Percentiles rank a stretch among this genome's conserved stretches.
Conservation (phyloP, 2,797 vertebrate species). For the Sparidentex hasta region DNA sequence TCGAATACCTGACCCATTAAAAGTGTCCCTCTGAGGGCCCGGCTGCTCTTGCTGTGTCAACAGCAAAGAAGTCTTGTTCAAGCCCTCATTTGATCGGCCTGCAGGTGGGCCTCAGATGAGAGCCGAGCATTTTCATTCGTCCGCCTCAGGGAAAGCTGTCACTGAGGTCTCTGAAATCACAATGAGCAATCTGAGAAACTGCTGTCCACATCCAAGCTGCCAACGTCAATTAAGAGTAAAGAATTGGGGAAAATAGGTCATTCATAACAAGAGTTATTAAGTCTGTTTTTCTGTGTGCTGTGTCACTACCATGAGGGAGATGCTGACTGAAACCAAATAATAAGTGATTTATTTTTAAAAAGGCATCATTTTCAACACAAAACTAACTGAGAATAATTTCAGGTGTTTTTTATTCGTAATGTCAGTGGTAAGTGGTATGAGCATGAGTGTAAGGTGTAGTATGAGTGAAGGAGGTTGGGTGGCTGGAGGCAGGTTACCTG, state of each 20-base stretch:
- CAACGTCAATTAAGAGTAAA: constrained; percentile 48
- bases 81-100: constrained; percentile 38
- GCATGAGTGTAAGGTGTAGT: too few relatives aligned
- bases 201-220: constrained; percentile 49
- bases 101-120: constrained; percentile 33
- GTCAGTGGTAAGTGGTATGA: too few relatives aligned
- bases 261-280: constrained; percentile 44
- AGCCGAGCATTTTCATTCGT: constrained; percentile 52
- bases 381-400: too few relatives aligned
- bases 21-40: constrained; percentile 40
- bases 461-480: too few relatives aligned
- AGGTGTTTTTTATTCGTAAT: too few relatives aligned
- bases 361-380: too few relatives aligned
- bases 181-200: constrained; percentile 34
- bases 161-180: constrained; percentile 41
- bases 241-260: constrained; percentile 45
- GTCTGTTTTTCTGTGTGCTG: background rate
- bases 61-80: constrained; percentile 34
- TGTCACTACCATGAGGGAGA: too few relatives aligned
- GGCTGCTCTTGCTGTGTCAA: constrained; percentile 51
- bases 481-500: too few relatives aligned
- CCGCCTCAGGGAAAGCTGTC: constrained; percentile 37
- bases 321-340: background rate
- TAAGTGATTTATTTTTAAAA: background rate
- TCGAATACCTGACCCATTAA: constrained; percentile 68